Conservation (phyloP, 1,140 invertebrate genomes). For the Potamilus streckersoni region DNA sequence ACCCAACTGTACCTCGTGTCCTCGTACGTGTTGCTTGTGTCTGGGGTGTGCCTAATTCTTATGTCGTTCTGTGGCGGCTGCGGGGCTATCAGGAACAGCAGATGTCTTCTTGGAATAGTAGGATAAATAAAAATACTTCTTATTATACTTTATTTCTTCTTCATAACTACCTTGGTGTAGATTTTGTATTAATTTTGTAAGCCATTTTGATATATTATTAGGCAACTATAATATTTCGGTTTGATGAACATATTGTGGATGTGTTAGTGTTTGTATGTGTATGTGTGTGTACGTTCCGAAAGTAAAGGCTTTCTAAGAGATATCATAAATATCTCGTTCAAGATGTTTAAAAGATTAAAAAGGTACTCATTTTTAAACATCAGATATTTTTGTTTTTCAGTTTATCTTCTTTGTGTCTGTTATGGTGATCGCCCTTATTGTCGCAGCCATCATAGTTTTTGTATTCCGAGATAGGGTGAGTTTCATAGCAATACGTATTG, state of each 20-base stretch:
- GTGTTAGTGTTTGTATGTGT: not conserved
- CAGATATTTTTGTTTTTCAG: constrained; percentile 11
- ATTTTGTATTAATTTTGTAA: not conserved
- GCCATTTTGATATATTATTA: not conserved
- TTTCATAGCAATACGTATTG: not conserved
- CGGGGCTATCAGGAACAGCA: constrained; percentile 50
- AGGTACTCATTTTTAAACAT: not conserved
- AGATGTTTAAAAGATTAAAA: not conserved
- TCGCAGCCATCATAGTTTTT: constrained; percentile 25
- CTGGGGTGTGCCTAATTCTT: constrained; percentile 42
- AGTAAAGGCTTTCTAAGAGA: not conserved
- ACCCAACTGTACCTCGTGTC: constrained; percentile 42
- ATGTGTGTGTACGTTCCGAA: not conserved
- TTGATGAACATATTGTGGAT: constrained; percentile 28
- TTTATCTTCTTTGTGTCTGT: constrained; percentile 28
- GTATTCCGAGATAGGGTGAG: constrained; percentile 29
- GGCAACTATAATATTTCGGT: not conserved
- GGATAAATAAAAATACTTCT: constrained; percentile 26
- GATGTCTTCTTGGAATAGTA: constrained; percentile 48
- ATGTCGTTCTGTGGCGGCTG: constrained; percentile 57
- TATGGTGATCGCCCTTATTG: constrained; percentile 19
- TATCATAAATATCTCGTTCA: too few relatives aligned
- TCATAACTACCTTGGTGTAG: not conserved
- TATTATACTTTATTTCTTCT: not conserved
- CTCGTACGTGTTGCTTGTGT: constrained; percentile 44